phyloP scores from a whole-genome alignment of 2,888 invertebrate species.

The Drosophila stalkeri region DNA sequence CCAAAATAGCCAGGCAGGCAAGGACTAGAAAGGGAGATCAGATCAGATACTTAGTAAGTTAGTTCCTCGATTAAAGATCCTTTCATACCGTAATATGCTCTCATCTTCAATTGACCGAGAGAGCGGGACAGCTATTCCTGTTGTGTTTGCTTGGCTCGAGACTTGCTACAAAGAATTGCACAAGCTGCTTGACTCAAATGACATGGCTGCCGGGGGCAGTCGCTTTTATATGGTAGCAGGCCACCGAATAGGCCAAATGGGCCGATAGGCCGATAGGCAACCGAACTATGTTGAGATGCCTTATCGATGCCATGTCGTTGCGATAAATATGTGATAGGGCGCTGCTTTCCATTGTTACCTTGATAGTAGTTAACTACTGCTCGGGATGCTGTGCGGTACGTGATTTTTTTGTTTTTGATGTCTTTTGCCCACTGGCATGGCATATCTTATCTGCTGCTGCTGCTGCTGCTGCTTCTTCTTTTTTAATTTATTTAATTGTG shows the following conservation, averaged over 20 bases:
- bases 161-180: constrained; percentile 34
- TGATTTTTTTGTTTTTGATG: constrained; percentile 49
- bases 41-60: constrained; percentile 2
- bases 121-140: constrained; percentile 53
- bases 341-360: constrained; percentile 29
- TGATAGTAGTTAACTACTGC: constrained; percentile 45
- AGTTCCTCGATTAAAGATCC: constrained; percentile 19
- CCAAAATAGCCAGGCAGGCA: constrained; percentile 52
- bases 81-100: constrained; percentile 53
- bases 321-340: constrained; percentile 26
- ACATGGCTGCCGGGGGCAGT: constrained; percentile 33
- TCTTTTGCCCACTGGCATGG: constrained; percentile 12
- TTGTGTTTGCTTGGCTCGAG: constrained; percentile 4
- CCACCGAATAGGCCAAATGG: neutral
- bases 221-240: constrained; percentile 58
- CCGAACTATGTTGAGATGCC: constrained; percentile 9
- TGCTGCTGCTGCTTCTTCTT: constrained; percentile 8
- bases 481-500: constrained; percentile 69
- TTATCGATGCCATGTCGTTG: constrained; percentile 48
- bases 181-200: constrained; percentile 55
- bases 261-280: constrained; percentile 20
- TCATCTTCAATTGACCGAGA: constrained; percentile 49
- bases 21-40: constrained; percentile 38
- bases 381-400: constrained; percentile 40
- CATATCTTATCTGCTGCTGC: constrained; percentile 59